These are phyloP conservation scores for Drosophila nigrodunni DNA, from an alignment of 1,140 invertebrate genomes.

Conservation along the genomic window DNA sequence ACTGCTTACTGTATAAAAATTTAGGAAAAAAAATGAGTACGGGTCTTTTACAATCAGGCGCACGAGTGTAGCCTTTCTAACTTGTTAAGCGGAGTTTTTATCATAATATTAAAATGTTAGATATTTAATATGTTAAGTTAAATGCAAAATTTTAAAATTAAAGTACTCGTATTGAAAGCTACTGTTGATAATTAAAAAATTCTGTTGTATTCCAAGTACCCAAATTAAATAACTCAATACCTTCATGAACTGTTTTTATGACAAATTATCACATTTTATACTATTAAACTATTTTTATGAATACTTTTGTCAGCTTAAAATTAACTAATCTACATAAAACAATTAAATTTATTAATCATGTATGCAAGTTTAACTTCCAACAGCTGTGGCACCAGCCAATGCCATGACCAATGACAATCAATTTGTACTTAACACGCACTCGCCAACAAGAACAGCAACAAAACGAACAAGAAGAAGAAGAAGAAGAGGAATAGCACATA, in stretches of 20 bases:
- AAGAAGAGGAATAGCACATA: not conserved
- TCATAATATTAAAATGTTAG: no score
- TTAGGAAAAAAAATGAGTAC: no score
- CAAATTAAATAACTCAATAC: no score
- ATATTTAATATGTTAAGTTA: no score
- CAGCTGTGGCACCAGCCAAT: conserved; percentile 37
- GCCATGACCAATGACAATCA: conserved; percentile 78
- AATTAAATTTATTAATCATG: conserved; percentile 21
- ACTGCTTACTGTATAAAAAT: no score
- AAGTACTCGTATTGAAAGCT: no score
- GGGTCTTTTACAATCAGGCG: no score
- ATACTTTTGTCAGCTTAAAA: not conserved
- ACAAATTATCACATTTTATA: not conserved
- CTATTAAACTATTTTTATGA: not conserved
- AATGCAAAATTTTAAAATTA: no score
- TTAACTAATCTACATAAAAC: conserved; percentile 17
- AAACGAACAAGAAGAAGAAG: not conserved
- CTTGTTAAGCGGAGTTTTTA: no score
- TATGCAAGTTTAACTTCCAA: conserved; percentile 20
- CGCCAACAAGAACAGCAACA: conserved; percentile 10
- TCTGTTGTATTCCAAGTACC: no score
- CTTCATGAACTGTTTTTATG: not conserved
- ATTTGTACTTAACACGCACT: conserved; percentile 66
- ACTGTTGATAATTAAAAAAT: no score
- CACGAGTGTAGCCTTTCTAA: no score